A percentile compares a stretch with the other conserved stretches of the same genome.
phyloP scores from a whole-genome alignment of 1,140 invertebrate genomes.

The Neodiprion lecontei region DNA sequence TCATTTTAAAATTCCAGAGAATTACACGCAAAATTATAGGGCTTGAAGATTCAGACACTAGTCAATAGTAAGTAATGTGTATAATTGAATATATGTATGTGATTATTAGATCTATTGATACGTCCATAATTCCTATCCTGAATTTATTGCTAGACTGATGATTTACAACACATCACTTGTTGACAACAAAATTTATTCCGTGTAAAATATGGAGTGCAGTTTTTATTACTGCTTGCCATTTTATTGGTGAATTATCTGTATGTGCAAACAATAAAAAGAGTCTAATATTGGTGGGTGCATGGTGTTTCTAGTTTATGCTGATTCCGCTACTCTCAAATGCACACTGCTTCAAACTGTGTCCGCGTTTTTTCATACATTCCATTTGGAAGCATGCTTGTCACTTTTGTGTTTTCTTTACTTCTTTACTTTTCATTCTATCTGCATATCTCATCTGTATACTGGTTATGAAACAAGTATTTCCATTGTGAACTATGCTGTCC shows the following conservation, averaged over 20 bases:
- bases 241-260: constrained; percentile 40
- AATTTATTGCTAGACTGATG: background rate
- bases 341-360: constrained; percentile 7
- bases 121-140: too few relatives aligned
- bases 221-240: background rate
- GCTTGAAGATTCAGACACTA: too few relatives aligned
- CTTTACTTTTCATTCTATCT: constrained; percentile 19
- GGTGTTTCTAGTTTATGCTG: constrained; percentile 19
- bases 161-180: background rate
- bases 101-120: too few relatives aligned
- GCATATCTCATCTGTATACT: constrained; percentile 18
- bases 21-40: too few relatives aligned
- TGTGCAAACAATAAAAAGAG: constrained; percentile 30
- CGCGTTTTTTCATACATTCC: background rate
- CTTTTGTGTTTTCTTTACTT: constrained; percentile 8
- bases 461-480: constrained; percentile 6
- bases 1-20: too few relatives aligned
- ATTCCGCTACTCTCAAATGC: constrained; percentile 8
- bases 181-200: background rate
- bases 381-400: constrained; percentile 16
- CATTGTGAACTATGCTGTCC: background rate
- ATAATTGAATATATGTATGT: too few relatives aligned
- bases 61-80: too few relatives aligned
- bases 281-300: constrained; percentile 28
- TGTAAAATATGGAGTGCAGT: background rate